Percentiles rank a stretch among this genome's conserved stretches.
phyloP scores from a whole-genome alignment of 2,113 vertebrate genomes.

The Ciconia maguari region DNA sequence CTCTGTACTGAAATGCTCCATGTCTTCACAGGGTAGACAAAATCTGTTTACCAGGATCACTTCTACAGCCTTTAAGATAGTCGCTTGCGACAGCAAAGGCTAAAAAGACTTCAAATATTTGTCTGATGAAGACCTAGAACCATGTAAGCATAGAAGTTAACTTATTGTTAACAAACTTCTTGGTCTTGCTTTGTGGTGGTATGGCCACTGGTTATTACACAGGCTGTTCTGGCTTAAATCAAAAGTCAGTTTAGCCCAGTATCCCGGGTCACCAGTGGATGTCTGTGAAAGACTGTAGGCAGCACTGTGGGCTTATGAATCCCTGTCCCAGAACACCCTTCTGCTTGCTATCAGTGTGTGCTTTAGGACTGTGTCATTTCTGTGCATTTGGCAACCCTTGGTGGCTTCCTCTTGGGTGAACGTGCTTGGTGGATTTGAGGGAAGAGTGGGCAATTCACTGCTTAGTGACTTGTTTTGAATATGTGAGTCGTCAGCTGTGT shows the following conservation, averaged over 20 bases:
- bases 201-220: fast-evolving
- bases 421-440: neutral
- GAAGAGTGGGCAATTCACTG: neutral
- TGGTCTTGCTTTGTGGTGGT: neutral
- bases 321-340: neutral
- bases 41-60: neutral
- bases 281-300: neutral
- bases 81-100: neutral
- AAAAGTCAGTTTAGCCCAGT: neutral
- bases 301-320: neutral
- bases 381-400: neutral
- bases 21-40: neutral
- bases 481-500: fast-evolving
- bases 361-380: neutral
- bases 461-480: neutral
- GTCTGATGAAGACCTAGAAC: neutral
- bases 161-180: neutral
- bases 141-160: fast-evolving
- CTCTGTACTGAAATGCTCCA: neutral
- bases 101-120: neutral
- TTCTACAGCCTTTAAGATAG: neutral
- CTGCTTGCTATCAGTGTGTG: fast-evolving
- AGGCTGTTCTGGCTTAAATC: neutral
- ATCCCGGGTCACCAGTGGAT: neutral
- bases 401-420: neutral